phyloP scores from a whole-genome alignment of 2,888 invertebrate species.

The Epirrhoe tristata region DNA sequence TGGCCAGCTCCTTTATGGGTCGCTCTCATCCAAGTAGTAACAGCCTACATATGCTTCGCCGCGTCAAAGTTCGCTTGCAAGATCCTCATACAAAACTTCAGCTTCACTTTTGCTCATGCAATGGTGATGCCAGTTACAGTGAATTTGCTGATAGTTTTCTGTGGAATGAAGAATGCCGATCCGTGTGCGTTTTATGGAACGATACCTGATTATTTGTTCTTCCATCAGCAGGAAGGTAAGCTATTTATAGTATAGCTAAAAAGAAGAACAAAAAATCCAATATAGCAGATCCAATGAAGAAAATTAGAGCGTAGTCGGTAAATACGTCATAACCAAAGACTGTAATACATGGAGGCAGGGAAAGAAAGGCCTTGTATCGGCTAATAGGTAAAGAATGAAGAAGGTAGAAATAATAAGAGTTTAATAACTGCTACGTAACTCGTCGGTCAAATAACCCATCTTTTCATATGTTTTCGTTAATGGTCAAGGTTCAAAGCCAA shows the following conservation, averaged over 20 bases:
- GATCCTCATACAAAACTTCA: conserved; percentile 94
- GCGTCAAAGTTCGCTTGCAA: conserved; percentile 94
- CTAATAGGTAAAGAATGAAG: too few species aligned
- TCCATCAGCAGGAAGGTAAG: conserved; percentile 90
- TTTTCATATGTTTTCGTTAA: too few species aligned
- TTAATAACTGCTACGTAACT: too few species aligned
- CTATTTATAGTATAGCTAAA: conserved; percentile 2
- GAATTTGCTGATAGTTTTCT: conserved; percentile 87
- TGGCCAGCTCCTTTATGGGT: conserved; percentile 85
- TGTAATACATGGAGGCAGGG: too few species aligned
- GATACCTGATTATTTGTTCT: conserved; percentile 94
- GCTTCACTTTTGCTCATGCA: conserved; percentile 93
- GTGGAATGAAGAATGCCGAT: conserved; percentile 87
- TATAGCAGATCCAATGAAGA: too few species aligned
- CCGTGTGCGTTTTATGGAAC: conserved; percentile 88
- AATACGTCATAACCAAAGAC: too few species aligned
- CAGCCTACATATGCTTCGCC: conserved; percentile 88
- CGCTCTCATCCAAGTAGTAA: conserved; percentile 87
- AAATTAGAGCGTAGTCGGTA: too few species aligned
- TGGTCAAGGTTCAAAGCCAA: too few species aligned
- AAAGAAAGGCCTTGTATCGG: too few species aligned
- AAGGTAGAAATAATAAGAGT: too few species aligned
- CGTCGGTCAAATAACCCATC: too few species aligned
- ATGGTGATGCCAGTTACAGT: conserved; percentile 91
- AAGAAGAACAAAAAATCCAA: too few species aligned